Conservation (phyloP, 2,888 invertebrate species). For the Helobdella robusta region DNA sequence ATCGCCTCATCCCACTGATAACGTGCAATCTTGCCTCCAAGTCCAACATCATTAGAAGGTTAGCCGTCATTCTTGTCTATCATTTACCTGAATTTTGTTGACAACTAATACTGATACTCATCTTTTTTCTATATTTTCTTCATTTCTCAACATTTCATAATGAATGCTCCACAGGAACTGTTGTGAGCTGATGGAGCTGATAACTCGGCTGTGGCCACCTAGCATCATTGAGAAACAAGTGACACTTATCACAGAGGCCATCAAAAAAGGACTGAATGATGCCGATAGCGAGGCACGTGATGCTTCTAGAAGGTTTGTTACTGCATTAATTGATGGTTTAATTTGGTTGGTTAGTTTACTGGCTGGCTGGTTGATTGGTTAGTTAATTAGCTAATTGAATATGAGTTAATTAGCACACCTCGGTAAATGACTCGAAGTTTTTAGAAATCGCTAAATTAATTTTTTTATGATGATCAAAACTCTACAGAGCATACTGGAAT, state of each 20-base stretch:
- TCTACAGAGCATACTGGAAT: constrained; percentile 69
- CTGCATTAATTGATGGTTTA: neutral
- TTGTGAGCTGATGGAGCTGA: constrained; percentile 72
- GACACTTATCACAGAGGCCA: constrained; percentile 66
- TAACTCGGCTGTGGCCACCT: constrained; percentile 77
- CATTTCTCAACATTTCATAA: neutral
- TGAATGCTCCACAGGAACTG: constrained; percentile 44
- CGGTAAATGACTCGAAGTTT: too few species aligned
- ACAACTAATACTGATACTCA: neutral
- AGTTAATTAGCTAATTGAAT: neutral
- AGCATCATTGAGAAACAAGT: constrained; percentile 72
- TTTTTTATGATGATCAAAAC: neutral
- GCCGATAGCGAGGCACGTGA: constrained; percentile 82
- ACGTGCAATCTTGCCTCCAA: constrained; percentile 64
- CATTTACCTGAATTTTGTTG: neutral
- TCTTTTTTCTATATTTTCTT: neutral
- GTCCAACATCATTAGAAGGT: constrained; percentile 73
- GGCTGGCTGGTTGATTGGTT: neutral
- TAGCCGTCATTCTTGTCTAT: neutral
- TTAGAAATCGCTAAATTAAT: too few species aligned
- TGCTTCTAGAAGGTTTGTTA: constrained; percentile 64
- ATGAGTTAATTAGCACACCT: neutral
- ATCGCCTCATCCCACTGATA: constrained; percentile 45
- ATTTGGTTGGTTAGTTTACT: neutral
- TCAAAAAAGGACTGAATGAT: constrained; percentile 71